Percentiles rank a stretch among this genome's conserved stretches.
Evolutionary conservation across 2,113 vertebrate species (phyloP).

Genomic region (Fregetta grallaria): DNA sequence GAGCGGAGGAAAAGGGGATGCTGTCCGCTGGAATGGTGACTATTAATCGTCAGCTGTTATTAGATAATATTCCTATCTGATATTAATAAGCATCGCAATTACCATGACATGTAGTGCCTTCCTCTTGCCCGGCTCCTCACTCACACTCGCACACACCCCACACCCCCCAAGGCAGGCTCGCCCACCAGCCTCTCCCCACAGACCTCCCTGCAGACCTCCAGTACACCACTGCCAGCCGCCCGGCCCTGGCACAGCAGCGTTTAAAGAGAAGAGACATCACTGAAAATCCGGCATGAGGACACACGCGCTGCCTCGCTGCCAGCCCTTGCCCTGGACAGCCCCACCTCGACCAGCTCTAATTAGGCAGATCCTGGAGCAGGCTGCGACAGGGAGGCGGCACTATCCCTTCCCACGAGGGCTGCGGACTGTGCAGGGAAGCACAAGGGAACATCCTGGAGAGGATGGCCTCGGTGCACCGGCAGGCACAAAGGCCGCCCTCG

Average conservation of each 20-base stretch:
- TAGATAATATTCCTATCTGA: not conserved
- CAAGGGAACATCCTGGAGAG: not conserved
- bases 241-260: not conserved
- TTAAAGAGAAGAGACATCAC: not conserved
- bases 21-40: not conserved
- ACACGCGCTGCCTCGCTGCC: accelerated
- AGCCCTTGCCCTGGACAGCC: not conserved
- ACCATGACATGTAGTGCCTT: not conserved
- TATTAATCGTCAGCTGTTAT: not conserved
- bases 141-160: accelerated
- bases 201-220: not conserved
- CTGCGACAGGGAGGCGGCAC: not conserved
- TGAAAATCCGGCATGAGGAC: accelerated
- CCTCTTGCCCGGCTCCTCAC: not conserved
- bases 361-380: not conserved
- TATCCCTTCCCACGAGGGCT: not conserved
- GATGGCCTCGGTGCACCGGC: accelerated
- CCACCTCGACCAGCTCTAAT: not conserved
- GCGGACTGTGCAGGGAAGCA: not conserved
- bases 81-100: not conserved
- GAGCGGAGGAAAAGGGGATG: not conserved
- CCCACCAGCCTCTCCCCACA: not conserved
- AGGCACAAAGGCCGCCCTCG: not conserved
- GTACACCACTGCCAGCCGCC: not conserved
- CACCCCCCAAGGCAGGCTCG: not conserved